Evolutionary conservation across 2,888 invertebrate species (phyloP), one percentile per base, ranked within the genome.

Genomic region (Mermis nigrescens): DNA sequence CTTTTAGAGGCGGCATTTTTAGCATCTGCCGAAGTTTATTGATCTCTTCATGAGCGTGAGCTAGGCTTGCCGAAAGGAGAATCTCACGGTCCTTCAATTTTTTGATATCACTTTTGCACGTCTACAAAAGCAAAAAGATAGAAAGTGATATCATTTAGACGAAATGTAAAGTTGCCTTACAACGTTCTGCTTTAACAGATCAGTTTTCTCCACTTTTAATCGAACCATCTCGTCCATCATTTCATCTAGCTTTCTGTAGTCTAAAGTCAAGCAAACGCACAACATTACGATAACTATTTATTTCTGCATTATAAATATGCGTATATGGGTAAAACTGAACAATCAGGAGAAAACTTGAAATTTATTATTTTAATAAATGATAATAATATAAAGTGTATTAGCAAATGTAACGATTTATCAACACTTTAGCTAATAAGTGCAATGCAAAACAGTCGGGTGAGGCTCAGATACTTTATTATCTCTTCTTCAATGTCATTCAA

Each of bases 41-140:
- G 62, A 92, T 85, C 77, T 94, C 92, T 67, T 86, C 84, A 60
- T 86, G 83, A n/a, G 89, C 84, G 3, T 83, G 80, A 2, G 85
- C 81, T 57, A 94, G 76, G 70, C 92, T 91, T 1, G 85, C 82
- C 71, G 88, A 86, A 61, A 92, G 78, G 60, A 82, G 81, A 67
- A 88, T 79, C 75, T 92, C 91, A 69, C 85, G 82, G 71, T 92
- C 91, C 64, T 89, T 82, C 66, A 94, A 77, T 69, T 84, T 82
- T 77, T 91, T 92, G 62, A 94, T 87, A 75, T 94, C 94, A 69
- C 85, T 83, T 76, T 94, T 92, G 78, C 88, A 91, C 66, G 84
- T 85, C 91, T 92, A 79, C 0, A 81, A 81, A 63, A 66, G 64
- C 57, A 65, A 22, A 48, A 48, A n/a, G 24, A 48, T 24, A 24